phyloP scores from a whole-genome alignment of 2,888 invertebrate species.

The Acrobasis repandana region DNA sequence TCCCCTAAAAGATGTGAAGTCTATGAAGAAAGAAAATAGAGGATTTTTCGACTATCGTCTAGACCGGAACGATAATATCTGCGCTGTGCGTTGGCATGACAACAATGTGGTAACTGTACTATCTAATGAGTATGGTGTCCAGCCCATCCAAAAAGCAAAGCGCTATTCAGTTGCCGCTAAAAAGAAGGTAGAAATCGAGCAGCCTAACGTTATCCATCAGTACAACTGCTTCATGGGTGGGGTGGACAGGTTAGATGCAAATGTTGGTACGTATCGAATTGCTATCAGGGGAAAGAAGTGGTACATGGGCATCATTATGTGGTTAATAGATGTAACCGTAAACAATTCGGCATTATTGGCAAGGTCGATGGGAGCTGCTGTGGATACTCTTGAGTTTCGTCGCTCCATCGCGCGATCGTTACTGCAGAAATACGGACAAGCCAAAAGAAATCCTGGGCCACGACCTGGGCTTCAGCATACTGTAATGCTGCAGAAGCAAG shows the following conservation, averaged over 20 bases:
- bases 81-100: background rate
- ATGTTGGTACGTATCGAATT: constrained; percentile 5
- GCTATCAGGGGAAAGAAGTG: too few relatives aligned
- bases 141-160: background rate
- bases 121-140: background rate
- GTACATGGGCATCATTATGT: too few relatives aligned
- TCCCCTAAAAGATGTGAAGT: too few relatives aligned
- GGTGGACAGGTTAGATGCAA: constrained; percentile 2
- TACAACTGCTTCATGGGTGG: constrained; percentile 10
- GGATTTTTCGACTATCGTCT: background rate
- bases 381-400: too few relatives aligned
- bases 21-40: background rate
- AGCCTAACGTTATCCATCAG: background rate
- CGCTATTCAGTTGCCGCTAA: background rate
- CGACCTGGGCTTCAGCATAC: too few relatives aligned
- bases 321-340: too few relatives aligned
- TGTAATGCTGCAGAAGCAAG: too few relatives aligned
- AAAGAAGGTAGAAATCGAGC: background rate
- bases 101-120: background rate
- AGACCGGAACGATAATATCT: background rate
- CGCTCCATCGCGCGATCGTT: too few relatives aligned
- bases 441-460: too few relatives aligned
- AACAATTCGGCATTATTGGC: too few relatives aligned
- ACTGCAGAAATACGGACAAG: too few relatives aligned
- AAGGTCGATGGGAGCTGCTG: too few relatives aligned